These are phyloP conservation scores for Argya squamiceps DNA, from an alignment of 2,797 vertebrate genomes.

Conservation along the genomic window DNA sequence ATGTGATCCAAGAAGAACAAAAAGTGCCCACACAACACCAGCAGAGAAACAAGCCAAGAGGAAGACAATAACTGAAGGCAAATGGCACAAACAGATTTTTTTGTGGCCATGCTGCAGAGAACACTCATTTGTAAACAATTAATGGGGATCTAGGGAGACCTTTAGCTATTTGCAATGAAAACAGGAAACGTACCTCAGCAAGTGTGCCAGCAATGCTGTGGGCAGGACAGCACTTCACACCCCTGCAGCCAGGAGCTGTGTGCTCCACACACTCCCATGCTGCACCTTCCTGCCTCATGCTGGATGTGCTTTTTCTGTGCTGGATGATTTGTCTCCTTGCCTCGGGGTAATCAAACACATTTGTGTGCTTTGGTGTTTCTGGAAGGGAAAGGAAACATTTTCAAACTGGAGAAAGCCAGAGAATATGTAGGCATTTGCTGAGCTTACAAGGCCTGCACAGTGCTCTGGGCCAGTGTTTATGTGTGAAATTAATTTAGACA, in stretches of 20 bases:
- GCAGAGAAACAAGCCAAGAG: neutral
- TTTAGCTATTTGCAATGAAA: neutral
- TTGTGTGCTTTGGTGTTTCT: neutral
- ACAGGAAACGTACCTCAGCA: neutral
- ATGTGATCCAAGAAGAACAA: neutral
- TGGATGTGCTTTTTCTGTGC: neutral
- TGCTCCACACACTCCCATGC: neutral
- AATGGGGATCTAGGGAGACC: neutral
- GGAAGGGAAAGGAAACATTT: neutral
- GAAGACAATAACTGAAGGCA: neutral
- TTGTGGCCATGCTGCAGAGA: neutral
- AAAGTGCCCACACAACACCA: neutral
- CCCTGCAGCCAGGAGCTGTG: neutral
- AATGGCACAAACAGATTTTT: neutral
- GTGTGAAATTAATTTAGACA: neutral
- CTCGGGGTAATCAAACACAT: neutral
- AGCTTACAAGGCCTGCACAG: neutral
- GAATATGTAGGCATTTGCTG: neutral
- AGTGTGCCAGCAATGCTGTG: neutral
- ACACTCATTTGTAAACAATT: neutral
- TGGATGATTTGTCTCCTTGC: neutral
- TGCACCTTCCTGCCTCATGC: neutral
- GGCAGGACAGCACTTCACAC: neutral
- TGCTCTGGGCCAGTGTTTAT: neutral
- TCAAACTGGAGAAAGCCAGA: neutral